These are phyloP conservation scores for Pampus argenteus DNA, from an alignment of 2,797 vertebrate species.

Conservation along the genomic window DNA sequence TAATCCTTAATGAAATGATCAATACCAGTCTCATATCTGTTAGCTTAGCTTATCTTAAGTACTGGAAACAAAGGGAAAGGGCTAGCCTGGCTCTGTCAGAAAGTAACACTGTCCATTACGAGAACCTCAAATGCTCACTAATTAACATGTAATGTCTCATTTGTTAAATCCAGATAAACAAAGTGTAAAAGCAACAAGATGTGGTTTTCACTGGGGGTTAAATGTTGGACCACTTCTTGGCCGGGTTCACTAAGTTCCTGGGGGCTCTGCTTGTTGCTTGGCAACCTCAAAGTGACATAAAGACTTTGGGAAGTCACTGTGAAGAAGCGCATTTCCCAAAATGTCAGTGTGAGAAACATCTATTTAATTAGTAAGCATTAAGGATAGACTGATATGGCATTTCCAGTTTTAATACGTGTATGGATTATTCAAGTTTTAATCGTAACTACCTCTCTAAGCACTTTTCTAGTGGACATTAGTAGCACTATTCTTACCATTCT, in stretches of 20 bases:
- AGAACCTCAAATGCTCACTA: not conserved
- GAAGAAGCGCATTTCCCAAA: too few species aligned
- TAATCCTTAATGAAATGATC: too few species aligned
- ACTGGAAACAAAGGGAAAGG: not conserved
- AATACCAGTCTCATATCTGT: too few species aligned
- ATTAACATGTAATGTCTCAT: not conserved
- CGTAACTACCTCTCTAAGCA: not conserved
- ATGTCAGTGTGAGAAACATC: not conserved
- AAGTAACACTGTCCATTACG: not conserved
- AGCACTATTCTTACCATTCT: not conserved
- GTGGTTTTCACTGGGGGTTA: not conserved
- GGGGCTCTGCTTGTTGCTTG: not conserved
- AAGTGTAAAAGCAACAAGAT: not conserved
- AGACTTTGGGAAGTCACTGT: not conserved
- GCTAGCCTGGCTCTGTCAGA: not conserved
- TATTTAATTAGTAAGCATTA: not conserved
- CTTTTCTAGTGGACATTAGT: not conserved
- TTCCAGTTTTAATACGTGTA: not conserved
- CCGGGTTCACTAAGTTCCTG: not conserved
- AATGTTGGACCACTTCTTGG: not conserved
- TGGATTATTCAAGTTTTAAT: not conserved
- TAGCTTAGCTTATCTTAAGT: not conserved
- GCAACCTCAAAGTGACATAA: not conserved
- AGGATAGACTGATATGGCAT: not conserved
- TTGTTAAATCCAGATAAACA: not conserved